Evolutionary conservation across 2,113 vertebrate genomes (phyloP).

Genomic region (Cranoglanis bouderius): DNA sequence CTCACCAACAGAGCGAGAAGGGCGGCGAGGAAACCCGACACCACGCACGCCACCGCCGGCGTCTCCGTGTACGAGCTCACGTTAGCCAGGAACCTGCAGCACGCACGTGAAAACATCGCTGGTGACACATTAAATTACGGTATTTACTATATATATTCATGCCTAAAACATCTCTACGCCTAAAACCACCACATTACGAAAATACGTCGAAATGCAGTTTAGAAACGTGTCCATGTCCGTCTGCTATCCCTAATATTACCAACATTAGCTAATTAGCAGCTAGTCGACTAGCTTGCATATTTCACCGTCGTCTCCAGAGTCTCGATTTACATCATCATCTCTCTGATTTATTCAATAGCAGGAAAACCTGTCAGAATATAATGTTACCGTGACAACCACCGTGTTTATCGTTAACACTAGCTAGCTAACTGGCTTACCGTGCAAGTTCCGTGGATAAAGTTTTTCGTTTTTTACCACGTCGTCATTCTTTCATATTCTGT

Average conservation of each 20-base stretch:
- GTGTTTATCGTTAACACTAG: background rate
- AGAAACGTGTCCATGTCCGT: background rate
- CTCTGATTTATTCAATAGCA: background rate
- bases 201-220: background rate
- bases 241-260: background rate
- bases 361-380: background rate
- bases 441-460: background rate
- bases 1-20: constrained; percentile 91
- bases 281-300: background rate
- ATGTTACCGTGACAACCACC: background rate
- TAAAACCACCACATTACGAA: background rate
- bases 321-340: background rate
- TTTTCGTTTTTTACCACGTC: background rate
- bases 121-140: background rate
- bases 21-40: constrained; percentile 90
- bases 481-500: background rate
- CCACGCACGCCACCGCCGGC: constrained; percentile 89
- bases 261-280: background rate
- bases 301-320: background rate
- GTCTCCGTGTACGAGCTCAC: constrained; percentile 95
- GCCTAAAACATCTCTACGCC: background rate
- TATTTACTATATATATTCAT: background rate
- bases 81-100: constrained; percentile 85
- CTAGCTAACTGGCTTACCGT: background rate
- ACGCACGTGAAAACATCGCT: background rate